These are phyloP conservation scores for Picathartes gymnocephalus DNA, from an alignment of 2,113 vertebrate genomes.

Conservation along the genomic window DNA sequence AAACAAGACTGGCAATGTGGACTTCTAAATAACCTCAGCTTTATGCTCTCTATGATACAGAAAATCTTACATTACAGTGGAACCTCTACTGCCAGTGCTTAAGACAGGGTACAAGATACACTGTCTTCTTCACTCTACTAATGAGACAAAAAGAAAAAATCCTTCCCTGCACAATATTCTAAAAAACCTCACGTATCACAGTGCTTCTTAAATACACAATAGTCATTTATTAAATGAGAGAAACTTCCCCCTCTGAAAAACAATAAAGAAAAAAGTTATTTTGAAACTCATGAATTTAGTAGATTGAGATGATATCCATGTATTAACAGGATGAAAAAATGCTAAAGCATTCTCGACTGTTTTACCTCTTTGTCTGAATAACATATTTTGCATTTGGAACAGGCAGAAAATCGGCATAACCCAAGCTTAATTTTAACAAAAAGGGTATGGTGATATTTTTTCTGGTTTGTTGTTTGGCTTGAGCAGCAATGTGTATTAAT, in stretches of 20 bases:
- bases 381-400: not conserved
- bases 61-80: not conserved
- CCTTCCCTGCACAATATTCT: not conserved
- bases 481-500: not conserved
- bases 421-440: not conserved
- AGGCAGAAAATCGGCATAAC: not conserved
- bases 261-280: not conserved
- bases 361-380: not conserved
- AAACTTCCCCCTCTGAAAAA: not conserved
- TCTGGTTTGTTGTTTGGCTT: not conserved
- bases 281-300: not conserved
- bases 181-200: not conserved
- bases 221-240: not conserved
- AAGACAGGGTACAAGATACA: not conserved
- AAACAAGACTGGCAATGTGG: not conserved
- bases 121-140: not conserved
- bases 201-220: not conserved
- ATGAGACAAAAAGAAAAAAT: not conserved
- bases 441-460: not conserved
- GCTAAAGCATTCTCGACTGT: not conserved
- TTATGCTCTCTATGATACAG: not conserved
- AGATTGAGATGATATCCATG: not conserved
- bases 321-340: not conserved
- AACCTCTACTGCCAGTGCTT: not conserved
- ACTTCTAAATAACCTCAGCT: not conserved